Evolutionary conservation across 2,797 vertebrate genomes (phyloP), one percentile per base, ranked within the genome.

Genomic region (Anisognathus igniventris): DNA sequence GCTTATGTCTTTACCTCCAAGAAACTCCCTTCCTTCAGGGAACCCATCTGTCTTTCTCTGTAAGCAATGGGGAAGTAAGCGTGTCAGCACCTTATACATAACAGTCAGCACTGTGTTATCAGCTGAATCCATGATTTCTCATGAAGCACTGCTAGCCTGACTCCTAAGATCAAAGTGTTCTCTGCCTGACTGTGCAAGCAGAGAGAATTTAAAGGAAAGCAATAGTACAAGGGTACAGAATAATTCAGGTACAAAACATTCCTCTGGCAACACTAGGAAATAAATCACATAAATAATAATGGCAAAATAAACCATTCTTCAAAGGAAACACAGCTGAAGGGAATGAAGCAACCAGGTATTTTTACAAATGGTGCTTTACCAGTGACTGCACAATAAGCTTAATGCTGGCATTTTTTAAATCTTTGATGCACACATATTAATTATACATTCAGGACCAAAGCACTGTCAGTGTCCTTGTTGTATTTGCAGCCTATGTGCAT

Each of bases 281-380:
- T 84, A 93, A 92, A 91, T 94, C 76, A 90, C 75, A 72, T 92
- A 89, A 95, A 96, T 84, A 91, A 91, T 94, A 95, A 84, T 56
- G 54, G 78, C 53, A 86, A 96, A 96, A 95, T 75, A 93, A 14
- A 94, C 64, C 70, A 78, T 84, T 96, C 90, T 96, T 97, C 89
- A 93, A 94, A 96, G 90, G 76, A 95, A 96, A 96, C 72, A 88
- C 50, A 86, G 86, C 88, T 88, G 86, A 96, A 93, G 79, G 91
- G 81, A 91, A 86, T 12, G 60, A 88, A 90, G 73, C 47, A 94
- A 61, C n/a, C 65, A 95, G 89, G 92, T 93, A 82, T 85, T 92
- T 83, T 89, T 90, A 91, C 78, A 88, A 96, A 95, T 57, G 56
- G 70, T 67, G 61, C 27, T 67, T 79, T 80, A 79, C 64, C 56